These are phyloP conservation scores for Phrynocephalus vlangalii DNA, from an alignment of 2,797 vertebrate species.

Conservation along the genomic window DNA sequence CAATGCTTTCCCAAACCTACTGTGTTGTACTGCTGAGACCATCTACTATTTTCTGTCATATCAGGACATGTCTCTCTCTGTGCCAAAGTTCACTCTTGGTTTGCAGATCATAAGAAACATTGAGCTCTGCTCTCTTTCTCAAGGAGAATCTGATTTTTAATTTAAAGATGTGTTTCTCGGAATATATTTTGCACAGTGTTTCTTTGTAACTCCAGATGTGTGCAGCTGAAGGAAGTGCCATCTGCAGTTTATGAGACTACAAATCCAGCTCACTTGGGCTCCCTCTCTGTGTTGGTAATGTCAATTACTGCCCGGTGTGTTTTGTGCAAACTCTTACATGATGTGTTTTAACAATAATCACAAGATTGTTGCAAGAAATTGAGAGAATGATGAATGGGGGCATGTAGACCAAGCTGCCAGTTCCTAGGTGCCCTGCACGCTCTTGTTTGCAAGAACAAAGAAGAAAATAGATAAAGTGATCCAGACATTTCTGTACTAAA, in stretches of 20 bases:
- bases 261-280: slow-evolving; percentile 9
- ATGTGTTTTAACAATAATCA: not conserved
- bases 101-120: not conserved
- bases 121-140: not conserved
- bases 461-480: slow-evolving; percentile 72
- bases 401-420: accelerated
- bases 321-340: not conserved
- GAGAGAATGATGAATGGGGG: not conserved
- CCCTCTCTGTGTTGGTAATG: not conserved
- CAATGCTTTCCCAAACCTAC: not conserved
- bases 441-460: slow-evolving; percentile 70
- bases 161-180: not conserved
- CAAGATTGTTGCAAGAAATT: not conserved
- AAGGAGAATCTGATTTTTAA: not conserved
- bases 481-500: slow-evolving; percentile 75
- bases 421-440: slow-evolving; percentile 62
- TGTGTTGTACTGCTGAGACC: not conserved
- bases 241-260: not conserved
- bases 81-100: not conserved
- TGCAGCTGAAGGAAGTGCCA: not conserved
- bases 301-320: not conserved
- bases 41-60: not conserved
- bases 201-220: not conserved
- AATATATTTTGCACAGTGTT: not conserved
- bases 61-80: not conserved